Conservation (phyloP, 2,113 vertebrate genomes). For the Aegithalos caudatus region DNA sequence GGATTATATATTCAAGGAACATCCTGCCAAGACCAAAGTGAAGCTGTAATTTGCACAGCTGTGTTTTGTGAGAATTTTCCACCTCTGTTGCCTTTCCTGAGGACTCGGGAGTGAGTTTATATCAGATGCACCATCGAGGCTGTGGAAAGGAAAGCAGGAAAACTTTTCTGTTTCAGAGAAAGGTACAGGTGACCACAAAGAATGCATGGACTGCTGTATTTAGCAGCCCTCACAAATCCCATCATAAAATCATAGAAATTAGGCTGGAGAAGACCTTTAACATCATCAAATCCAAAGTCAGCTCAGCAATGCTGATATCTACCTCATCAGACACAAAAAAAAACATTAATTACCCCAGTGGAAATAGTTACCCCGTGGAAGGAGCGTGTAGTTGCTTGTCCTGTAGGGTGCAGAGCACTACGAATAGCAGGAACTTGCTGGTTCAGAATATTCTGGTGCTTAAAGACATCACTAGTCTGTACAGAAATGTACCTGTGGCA, state of each 20-base stretch:
- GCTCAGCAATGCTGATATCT: not conserved
- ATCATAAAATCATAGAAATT: not conserved
- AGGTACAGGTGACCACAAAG: not conserved
- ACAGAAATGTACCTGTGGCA: not conserved
- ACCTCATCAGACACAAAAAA: not conserved
- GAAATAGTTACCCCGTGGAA: not conserved
- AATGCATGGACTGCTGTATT: fast-evolving
- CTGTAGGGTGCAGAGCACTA: no score
- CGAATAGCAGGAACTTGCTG: not conserved
- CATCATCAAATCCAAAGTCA: not conserved
- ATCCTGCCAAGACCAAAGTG: not conserved
- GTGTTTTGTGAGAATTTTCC: not conserved
- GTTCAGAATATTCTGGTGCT: not conserved
- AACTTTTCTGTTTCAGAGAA: not conserved
- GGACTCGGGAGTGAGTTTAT: not conserved
- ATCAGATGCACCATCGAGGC: not conserved
- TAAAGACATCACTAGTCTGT: not conserved
- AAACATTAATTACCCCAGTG: not conserved
- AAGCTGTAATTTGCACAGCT: not conserved
- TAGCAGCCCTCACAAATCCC: not conserved
- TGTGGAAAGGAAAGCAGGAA: not conserved
- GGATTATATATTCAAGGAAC: not conserved
- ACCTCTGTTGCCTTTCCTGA: not conserved
- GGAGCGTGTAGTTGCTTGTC: not conserved
- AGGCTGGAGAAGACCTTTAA: not conserved